Base-by-base conservation (phyloP, 2,888 invertebrate genomes). In the Junonia oenone region DNA sequence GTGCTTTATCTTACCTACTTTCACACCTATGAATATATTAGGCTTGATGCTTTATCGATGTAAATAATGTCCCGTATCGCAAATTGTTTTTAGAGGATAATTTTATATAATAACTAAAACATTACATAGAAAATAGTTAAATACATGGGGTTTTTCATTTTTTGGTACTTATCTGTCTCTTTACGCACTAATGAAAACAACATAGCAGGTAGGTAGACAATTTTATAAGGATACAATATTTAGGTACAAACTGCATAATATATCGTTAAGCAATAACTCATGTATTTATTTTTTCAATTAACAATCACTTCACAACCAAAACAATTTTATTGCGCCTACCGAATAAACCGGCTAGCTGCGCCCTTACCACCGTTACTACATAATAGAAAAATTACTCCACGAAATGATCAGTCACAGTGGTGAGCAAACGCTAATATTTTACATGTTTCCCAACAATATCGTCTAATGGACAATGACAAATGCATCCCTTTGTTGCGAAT, bases 401-500 rank as follows among this genome's bases (percentile, higher is more conserved):
- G 62, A 58, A 63, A 63, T 65, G 62, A 66, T 66, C 55, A 61
- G 50, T 64, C 61, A 61, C 61, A 59, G 51, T 56, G 51, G 49
- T 56, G 59, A 55, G 55, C 54, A 67, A 59, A 63, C 61, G 63
- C 71, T 72, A 78, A 81, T 78, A 83, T 78, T 76, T 73, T 71
- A 78, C 72, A 78, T 74, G 72, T 78, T 75, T 73, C 68, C 76
- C 72, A 82, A 90, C 88, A 90, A 90, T 88, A 78, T 81, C 66
- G 59, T 76, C 75, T 88, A 87, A 90, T 89, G 85, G 86, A 83
- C 86, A 85, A 80, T 88, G 89, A 89, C 87, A 89, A 90, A 90
- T 89, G 85, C 78, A 81, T 79, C 76, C 75, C 67, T 75, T 87
- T 88, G 83, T 85, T 67, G 67, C 66, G 65, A 78, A 85, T 76